Evolutionary conservation across 2,797 vertebrate genomes (phyloP).

Genomic region (Anisognathus igniventris): DNA sequence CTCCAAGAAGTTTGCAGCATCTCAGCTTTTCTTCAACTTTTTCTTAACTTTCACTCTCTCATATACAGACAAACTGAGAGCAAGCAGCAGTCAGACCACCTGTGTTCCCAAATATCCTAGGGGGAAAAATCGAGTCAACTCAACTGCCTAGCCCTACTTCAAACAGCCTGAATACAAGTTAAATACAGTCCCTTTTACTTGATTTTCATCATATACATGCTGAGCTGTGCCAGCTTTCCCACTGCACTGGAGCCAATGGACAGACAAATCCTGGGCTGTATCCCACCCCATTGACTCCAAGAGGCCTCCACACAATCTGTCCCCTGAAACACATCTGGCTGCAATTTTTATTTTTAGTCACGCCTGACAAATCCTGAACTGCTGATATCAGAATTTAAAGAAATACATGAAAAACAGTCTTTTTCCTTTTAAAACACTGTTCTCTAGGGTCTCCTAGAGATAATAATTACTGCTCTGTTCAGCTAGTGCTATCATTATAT

Average conservation of each 20-base stretch:
- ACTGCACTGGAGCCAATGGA: not conserved
- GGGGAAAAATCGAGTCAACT: not conserved
- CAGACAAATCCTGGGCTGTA: not conserved
- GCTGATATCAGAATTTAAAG: slow-evolving; percentile 53
- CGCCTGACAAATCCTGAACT: slow-evolving; percentile 58
- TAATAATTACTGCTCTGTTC: slow-evolving; percentile 76
- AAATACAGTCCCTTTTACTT: not conserved
- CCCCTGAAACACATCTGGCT: slow-evolving; percentile 6
- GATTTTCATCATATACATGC: not conserved
- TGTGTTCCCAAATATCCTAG: not conserved
- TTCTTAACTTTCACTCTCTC: not conserved
- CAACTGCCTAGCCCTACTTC: not conserved
- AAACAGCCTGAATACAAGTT: not conserved
- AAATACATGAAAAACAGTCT: slow-evolving; percentile 68
- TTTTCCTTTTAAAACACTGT: slow-evolving; percentile 73
- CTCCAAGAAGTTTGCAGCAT: not conserved
- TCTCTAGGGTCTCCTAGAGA: slow-evolving; percentile 71
- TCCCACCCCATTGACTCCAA: not conserved
- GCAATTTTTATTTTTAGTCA: slow-evolving; percentile 52
- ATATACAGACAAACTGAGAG: not conserved
- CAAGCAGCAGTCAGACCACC: not conserved
- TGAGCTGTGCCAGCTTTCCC: not conserved
- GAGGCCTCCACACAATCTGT: not conserved
- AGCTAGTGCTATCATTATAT: slow-evolving; percentile 67
- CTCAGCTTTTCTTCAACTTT: not conserved